phyloP scores from a whole-genome alignment of 2,113 vertebrate species.

The Pseudorasbora parva region DNA sequence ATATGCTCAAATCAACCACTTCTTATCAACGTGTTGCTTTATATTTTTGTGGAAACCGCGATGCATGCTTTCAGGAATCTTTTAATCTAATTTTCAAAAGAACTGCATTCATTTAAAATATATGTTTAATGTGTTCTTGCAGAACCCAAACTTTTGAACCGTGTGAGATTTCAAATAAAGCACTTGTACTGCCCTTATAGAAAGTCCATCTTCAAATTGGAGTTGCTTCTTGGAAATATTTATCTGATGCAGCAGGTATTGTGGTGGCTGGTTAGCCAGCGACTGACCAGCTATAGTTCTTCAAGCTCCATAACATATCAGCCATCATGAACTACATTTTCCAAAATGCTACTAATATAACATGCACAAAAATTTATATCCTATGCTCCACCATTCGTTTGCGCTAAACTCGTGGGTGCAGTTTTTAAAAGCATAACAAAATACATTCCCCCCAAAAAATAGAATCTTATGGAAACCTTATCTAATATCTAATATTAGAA shows the following conservation, averaged over 20 bases:
- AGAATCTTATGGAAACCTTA: no score
- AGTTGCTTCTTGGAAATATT: not conserved
- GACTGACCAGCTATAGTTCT: not conserved
- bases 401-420: not conserved
- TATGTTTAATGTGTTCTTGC: not conserved
- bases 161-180: not conserved
- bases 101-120: not conserved
- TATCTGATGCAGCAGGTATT: not conserved
- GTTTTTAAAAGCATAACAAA: not conserved
- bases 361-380: not conserved
- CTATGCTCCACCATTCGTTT: not conserved
- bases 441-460: not conserved
- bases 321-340: not conserved
- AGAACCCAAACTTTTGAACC: not conserved
- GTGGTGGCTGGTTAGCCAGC: not conserved
- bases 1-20: no score
- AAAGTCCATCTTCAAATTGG: not conserved
- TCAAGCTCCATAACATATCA: not conserved
- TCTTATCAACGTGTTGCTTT: not conserved
- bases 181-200: not conserved
- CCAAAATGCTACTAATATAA: not conserved
- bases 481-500: no score
- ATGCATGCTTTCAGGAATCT: not conserved
- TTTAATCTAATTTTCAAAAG: not conserved
- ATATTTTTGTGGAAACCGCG: not conserved